phyloP scores from a whole-genome alignment of 1,140 invertebrate species.

The Euwallacea similis region DNA sequence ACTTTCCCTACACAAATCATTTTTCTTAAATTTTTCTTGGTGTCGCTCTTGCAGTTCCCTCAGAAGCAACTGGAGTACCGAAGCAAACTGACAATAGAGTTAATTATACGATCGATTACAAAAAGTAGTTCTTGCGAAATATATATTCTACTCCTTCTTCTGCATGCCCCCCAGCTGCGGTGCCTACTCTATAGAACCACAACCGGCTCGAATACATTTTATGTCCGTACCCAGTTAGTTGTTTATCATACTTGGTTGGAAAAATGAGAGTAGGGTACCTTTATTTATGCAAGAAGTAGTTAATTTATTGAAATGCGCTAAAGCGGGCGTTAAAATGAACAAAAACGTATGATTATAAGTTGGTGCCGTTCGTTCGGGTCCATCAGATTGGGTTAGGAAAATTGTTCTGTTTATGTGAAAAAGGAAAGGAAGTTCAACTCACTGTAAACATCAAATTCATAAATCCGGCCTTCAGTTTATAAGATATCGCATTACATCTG shows the following conservation, averaged over 20 bases:
- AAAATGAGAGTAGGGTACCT: background rate
- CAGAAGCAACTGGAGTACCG: background rate
- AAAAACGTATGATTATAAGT: background rate
- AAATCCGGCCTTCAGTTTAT: background rate
- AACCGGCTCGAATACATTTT: background rate
- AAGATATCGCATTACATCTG: background rate
- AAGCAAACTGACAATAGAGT: conserved; percentile 7
- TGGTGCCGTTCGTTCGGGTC: background rate
- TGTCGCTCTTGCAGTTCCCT: background rate
- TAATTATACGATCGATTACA: conserved; percentile 23
- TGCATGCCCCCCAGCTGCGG: conserved; percentile 3
- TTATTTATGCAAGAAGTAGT: background rate
- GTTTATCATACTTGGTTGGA: background rate
- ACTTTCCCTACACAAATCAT: conserved; percentile 14
- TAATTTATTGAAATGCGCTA: background rate
- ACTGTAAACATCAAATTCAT: background rate
- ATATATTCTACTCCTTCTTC: conserved; percentile 20
- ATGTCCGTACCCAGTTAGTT: background rate
- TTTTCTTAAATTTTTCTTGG: conserved; percentile 18
- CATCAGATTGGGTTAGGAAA: background rate
- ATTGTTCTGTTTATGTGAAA: background rate
- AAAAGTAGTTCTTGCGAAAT: conserved; percentile 19
- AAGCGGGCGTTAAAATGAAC: background rate
- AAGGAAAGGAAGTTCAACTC: background rate
- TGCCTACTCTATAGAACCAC: background rate